Base-by-base conservation (phyloP, 2,888 invertebrate species). In the Tenthredo amoena region DNA sequence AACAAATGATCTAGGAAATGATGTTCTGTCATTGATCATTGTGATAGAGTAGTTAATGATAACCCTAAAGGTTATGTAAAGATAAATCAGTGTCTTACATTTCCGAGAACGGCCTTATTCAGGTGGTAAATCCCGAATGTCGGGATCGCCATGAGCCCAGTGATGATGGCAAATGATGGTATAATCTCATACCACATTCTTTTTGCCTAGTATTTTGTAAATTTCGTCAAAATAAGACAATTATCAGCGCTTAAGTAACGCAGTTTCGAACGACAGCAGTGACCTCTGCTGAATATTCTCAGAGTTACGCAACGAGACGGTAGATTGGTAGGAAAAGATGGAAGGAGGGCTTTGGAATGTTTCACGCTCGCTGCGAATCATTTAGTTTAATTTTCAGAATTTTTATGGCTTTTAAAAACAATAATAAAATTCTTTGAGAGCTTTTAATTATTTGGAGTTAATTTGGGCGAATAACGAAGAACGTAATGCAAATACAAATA, bases 61-160 rank as follows among this genome's bases (percentile, higher is more conserved):
- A 21, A 74, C 43, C 81, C 21, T 6, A 37, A 81, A 81, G 81
- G 83, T 83, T 83, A 83, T 68, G 68, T 83, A 83, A 83, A 77
- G 50, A 77, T 40, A 37, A 68, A 83, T 68, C 31, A 62, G 47
- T 47, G 65, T 43, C 83, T 83, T 83, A 83, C 83, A 58, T 83
- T 83, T 47, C 68, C 83, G 6, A 83, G 83, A 47, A 34, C 83
- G 31, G 47, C 83, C 47, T 68, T 68, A 34, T 83, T 65, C 47
- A 68, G 1, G 68, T 31, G 43, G 71, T 68, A 83, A 26, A 26
- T 47, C 15, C 26, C 83, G 47, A 21, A 83, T 47, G 21, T 26
- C 9, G 83, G 83, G 3, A 68, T 5, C 2, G 83, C 65, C 71
- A 83, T 68, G 3, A 47, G 26, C 65, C 7, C 31, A n/a, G 47